A percentile compares a stretch with the other conserved stretches of the same genome.
These are phyloP conservation scores for Alviniconcha marisindica DNA, from an alignment of 1,140 invertebrate species.

Conservation along the genomic window DNA sequence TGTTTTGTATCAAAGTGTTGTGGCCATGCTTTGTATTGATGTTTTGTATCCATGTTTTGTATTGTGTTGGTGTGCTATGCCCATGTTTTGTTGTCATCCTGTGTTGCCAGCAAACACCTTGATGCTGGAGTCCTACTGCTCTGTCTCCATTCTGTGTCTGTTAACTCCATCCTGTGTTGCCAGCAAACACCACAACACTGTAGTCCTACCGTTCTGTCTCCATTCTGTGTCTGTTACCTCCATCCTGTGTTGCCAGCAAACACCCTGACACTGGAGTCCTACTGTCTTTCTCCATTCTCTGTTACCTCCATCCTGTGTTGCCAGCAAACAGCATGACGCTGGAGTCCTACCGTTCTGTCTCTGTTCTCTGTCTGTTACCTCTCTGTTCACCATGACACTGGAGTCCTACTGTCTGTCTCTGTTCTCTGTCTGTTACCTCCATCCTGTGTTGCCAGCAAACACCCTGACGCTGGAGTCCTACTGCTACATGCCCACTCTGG, in stretches of 20 bases:
- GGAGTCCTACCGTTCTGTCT: slow-evolving; percentile 63
- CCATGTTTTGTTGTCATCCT: background rate
- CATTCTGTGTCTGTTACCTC: background rate
- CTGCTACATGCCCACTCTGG: slow-evolving; percentile 59
- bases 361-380: no score
- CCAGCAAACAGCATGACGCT: slow-evolving; percentile 48
- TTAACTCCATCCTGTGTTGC: no score
- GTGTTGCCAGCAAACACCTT: slow-evolving; percentile 41
- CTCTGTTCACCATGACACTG: no score
- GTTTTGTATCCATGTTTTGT: no score
- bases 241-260: slow-evolving; percentile 27
- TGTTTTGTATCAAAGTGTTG: no score
- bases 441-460: slow-evolving; percentile 27
- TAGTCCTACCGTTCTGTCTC: slow-evolving; percentile 19
- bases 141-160: no score
- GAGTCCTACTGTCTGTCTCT: background rate
- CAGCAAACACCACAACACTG: no score
- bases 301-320: background rate
- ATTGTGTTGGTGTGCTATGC: no score
- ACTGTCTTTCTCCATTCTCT: slow-evolving; percentile 46
- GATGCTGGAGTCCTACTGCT: slow-evolving; percentile 61
- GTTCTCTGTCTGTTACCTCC: background rate
- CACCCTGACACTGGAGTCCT: slow-evolving; percentile 55
- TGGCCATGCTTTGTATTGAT: no score
- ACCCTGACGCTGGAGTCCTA: slow-evolving; percentile 56